Base-by-base conservation (phyloP, 2,888 invertebrate genomes). In the Sepiola atlantica region DNA sequence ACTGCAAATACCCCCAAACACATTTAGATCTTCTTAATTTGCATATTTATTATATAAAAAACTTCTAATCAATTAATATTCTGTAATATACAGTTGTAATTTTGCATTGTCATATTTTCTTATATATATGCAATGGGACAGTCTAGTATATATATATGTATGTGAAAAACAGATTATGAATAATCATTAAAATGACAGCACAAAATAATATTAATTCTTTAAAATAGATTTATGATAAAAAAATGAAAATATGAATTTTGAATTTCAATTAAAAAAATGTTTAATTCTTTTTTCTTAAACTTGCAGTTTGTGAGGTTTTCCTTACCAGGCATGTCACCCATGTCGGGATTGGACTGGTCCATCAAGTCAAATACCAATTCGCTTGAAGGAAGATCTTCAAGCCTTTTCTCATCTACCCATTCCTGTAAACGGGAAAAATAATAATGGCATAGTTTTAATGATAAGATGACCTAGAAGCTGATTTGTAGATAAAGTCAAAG, bases 291-390 rank as follows among this genome's bases (percentile, higher is more conserved):
- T 8, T 45, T 45, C 8, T 57, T 57, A 16, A 77, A 12, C 16
- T n/a, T 32, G 16, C 2, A n/a, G 21, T 16, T 3, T 77, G 18
- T 77, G n/a, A 14, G n/a, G 32, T 77, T 77, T n/a, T n/a, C 32
- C 77, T 77, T 77, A 77, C 77, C 77, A 77, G 77, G 77, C 77
- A 77, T 77, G 3, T 77, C 77, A n/a, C 77, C 77, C 77, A 77
- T 77, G n/a, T 77, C 77, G n/a, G 77, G 77, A 32, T 77, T 77
- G n/a, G 61, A 35, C 55, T 93, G 93, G 93, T 93, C 93, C 93
- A 93, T 93, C 21, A 35, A 55, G 18, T 93, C 61, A 93, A 61
- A 93, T 35, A 93, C 57, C 16, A 61, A 55, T 61, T 93, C 93
- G 35, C 55, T 35, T 55, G 93, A 93, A 55, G 93, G 93, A 18